phyloP scores from a whole-genome alignment of 2,113 vertebrate species.

The Mionectes macconnelli region DNA sequence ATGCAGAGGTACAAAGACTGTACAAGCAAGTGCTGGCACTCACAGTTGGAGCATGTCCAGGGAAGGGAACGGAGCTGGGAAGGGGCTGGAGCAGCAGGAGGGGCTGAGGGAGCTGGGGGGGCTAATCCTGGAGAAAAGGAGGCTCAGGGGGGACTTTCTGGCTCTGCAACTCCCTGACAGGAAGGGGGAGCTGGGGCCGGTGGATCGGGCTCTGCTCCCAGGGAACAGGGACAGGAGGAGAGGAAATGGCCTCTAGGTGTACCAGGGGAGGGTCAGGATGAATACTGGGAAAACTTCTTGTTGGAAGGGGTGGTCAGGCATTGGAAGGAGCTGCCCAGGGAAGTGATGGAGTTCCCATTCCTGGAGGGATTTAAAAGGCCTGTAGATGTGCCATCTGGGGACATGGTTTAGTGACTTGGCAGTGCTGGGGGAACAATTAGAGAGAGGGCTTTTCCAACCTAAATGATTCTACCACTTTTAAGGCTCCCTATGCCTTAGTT shows the following conservation, averaged over 20 bases:
- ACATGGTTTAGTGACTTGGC: not conserved
- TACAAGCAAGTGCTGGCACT: not conserved
- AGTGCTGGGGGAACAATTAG: not conserved
- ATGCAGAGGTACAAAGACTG: not conserved
- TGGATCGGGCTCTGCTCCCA: not conserved
- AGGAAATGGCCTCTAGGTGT: not conserved
- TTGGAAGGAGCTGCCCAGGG: not conserved
- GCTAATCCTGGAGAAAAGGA: not conserved
- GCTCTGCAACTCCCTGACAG: not conserved
- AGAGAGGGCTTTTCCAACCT: not conserved
- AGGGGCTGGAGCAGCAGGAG: not conserved
- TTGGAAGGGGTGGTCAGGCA: not conserved
- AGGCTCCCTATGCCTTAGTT: not conserved
- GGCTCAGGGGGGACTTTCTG: not conserved
- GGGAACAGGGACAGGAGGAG: not conserved
- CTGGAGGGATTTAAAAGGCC: not conserved
- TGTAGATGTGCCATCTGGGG: not conserved
- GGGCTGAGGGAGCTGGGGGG: not conserved
- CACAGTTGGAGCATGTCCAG: fast-evolving
- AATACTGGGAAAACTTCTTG: fast-evolving
- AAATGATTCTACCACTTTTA: not conserved
- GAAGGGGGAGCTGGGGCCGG: not conserved
- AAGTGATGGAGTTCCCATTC: not conserved
- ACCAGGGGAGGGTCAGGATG: fast-evolving
- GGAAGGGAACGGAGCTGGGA: fast-evolving